These are phyloP conservation scores for Otis tarda DNA, from an alignment of 2,113 vertebrate species.

Conservation along the genomic window DNA sequence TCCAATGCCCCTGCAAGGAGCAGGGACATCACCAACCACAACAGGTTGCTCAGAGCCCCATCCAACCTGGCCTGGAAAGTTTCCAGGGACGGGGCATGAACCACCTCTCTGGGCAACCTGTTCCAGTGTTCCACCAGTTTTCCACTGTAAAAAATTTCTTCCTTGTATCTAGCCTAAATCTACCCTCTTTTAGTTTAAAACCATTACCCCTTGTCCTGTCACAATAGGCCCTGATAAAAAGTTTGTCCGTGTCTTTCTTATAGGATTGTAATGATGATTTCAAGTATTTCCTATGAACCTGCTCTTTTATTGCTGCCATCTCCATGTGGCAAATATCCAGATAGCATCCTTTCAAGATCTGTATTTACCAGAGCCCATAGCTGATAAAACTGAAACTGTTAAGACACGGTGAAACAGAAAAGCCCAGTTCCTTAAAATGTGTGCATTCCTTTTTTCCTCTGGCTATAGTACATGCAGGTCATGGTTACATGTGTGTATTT, in stretches of 20 bases:
- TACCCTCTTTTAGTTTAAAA: background rate
- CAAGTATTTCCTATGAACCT: background rate
- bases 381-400: background rate
- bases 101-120: background rate
- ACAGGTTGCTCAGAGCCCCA: background rate
- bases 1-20: background rate
- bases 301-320: background rate
- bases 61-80: background rate
- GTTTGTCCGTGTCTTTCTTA: background rate
- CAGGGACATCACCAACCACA: background rate
- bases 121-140: background rate
- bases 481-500: background rate
- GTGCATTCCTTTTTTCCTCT: rapidly evolving
- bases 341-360: background rate
- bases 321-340: background rate
- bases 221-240: background rate
- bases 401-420: background rate
- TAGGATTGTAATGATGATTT: background rate
- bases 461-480: background rate
- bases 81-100: background rate
- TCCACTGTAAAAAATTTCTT: background rate
- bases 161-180: background rate
- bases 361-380: background rate
- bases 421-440: background rate
- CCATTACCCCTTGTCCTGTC: background rate